Evolutionary conservation across 2,797 vertebrate genomes (phyloP).

Genomic region (Moxostoma hubbsi): DNA sequence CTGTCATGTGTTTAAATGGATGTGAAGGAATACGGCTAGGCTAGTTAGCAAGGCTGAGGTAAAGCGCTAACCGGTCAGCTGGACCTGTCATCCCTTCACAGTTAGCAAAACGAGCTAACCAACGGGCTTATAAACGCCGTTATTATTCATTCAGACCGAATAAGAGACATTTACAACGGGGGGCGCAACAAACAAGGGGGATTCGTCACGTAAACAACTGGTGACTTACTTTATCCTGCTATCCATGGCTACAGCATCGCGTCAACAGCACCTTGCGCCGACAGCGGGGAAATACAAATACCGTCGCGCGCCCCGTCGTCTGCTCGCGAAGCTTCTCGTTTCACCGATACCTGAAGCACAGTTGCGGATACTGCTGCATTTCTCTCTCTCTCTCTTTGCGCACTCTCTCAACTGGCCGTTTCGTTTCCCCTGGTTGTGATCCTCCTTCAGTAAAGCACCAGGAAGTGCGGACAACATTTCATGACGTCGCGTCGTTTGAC

Average conservation of each 20-base stretch:
- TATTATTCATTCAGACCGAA: background rate
- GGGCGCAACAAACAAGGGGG: background rate
- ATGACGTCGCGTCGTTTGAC: constrained; percentile 77
- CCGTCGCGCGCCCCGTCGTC: constrained; percentile 21
- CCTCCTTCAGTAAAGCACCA: constrained; percentile 73
- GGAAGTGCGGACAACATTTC: constrained; percentile 78
- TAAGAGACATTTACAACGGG: background rate
- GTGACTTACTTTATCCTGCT: constrained; percentile 89
- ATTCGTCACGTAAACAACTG: constrained; percentile 46
- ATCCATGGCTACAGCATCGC: constrained; percentile 93
- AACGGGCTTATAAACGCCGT: background rate
- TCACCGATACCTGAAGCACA: constrained; percentile 37
- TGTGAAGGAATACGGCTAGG: background rate
- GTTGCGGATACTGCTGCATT: background rate
- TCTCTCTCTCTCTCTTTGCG: background rate
- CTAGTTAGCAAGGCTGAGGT: constrained; percentile 39
- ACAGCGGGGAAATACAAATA: constrained; percentile 52
- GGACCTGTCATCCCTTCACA: background rate
- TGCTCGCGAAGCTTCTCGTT: constrained; percentile 21
- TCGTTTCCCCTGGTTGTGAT: constrained; percentile 61
- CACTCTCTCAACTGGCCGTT: constrained; percentile 22
- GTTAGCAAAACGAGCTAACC: background rate
- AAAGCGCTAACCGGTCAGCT: constrained; percentile 59
- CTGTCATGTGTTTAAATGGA: no score
- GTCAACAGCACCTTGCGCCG: constrained; percentile 71